Evolutionary conservation across 2,113 vertebrate genomes (phyloP).

Genomic region (Leptobrachium leishanense): DNA sequence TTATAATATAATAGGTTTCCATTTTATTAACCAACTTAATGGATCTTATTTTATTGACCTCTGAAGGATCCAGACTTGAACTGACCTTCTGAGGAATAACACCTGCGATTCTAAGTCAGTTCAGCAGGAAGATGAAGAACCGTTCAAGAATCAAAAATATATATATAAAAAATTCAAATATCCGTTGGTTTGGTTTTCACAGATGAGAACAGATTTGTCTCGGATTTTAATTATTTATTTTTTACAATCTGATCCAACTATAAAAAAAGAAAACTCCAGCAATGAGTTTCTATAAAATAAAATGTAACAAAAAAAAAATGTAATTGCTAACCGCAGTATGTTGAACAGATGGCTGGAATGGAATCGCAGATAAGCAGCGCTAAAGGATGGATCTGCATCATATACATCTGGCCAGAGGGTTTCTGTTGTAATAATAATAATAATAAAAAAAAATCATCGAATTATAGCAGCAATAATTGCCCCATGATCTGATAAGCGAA

Average conservation of each 20-base stretch:
- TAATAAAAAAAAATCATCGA: not conserved
- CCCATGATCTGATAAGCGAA: conserved; percentile 4
- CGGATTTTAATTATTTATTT: not conserved
- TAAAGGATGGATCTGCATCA: conserved; percentile 6
- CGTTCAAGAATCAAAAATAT: too few species aligned
- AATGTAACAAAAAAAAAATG: not conserved
- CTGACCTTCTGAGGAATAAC: too few species aligned
- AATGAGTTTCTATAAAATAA: not conserved
- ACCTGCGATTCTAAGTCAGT: too few species aligned
- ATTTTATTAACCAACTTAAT: too few species aligned
- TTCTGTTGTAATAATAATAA: conserved; percentile 1
- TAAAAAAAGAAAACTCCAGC: conserved; percentile 12
- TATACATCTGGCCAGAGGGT: conserved; percentile 15
- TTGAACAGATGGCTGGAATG: not conserved
- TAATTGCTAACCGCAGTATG: not conserved
- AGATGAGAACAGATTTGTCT: not conserved
- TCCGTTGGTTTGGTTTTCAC: not conserved
- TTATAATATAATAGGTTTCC: too few species aligned
- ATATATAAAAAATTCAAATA: too few species aligned
- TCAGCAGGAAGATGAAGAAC: too few species aligned
- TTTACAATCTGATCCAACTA: not conserved
- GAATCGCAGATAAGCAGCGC: not conserved
- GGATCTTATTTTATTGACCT: too few species aligned
- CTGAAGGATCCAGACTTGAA: too few species aligned
- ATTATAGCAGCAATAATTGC: not conserved